Conservation (phyloP, 2,113 vertebrate species). For the Esox niger region DNA sequence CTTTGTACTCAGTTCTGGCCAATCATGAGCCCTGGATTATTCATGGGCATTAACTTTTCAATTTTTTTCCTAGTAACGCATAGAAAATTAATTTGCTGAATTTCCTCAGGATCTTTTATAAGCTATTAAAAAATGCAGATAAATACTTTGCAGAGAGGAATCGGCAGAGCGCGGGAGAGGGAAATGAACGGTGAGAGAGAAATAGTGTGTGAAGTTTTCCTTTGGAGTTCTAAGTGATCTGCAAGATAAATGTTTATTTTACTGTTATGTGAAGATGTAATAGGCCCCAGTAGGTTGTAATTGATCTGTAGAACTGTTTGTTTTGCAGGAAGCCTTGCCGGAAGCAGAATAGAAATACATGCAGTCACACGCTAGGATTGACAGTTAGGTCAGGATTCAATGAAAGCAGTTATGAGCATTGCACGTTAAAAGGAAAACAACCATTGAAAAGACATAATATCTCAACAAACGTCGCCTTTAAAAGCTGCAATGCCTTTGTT, state of each 20-base stretch:
- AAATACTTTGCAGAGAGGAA: slow-evolving; percentile 43
- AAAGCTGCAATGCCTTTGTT: no score
- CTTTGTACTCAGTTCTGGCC: slow-evolving; percentile 14
- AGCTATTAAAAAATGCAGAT: slow-evolving; percentile 56
- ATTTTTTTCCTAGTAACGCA: slow-evolving; percentile 24
- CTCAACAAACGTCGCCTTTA: no score
- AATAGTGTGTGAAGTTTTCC: slow-evolving; percentile 11
- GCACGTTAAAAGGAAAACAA: no score
- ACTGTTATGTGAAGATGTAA: slow-evolving; percentile 26
- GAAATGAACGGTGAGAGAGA: background rate
- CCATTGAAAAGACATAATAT: no score
- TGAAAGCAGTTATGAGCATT: no score
- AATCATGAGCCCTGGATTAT: slow-evolving; percentile 40
- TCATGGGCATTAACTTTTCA: slow-evolving; percentile 35
- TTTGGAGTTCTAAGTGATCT: slow-evolving; percentile 38
- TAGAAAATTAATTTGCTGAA: slow-evolving; percentile 39
- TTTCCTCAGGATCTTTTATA: slow-evolving; percentile 48
- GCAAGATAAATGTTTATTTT: slow-evolving; percentile 43
- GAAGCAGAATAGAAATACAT: background rate
- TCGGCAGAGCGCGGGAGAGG: slow-evolving; percentile 26
- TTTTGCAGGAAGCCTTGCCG: background rate
- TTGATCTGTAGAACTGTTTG: slow-evolving; percentile 17
- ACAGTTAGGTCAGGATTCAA: no score
- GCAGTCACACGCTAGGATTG: background rate
- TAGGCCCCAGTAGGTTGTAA: slow-evolving; percentile 29